Evolutionary conservation across 2,113 vertebrate species (phyloP).

Genomic region (Neolamprologus toae): DNA sequence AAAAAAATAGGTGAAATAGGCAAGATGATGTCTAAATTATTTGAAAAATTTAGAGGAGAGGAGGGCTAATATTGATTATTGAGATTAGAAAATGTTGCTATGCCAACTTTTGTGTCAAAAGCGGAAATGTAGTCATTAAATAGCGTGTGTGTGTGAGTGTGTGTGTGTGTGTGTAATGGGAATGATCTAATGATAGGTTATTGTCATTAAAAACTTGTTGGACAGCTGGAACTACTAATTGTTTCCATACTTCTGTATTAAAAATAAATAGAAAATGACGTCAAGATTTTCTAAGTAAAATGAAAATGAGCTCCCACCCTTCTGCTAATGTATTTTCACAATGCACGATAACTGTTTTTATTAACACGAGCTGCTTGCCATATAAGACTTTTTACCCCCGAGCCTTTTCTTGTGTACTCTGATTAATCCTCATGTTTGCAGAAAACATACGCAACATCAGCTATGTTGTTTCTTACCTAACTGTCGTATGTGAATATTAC

Average conservation of each 20-base stretch:
- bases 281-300: not conserved
- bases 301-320: not conserved
- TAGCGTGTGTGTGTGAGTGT: too few species aligned
- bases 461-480: not conserved
- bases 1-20: not conserved
- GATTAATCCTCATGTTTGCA: constrained; percentile 39
- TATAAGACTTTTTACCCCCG: constrained; percentile 24
- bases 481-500: not conserved
- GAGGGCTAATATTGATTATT: not conserved
- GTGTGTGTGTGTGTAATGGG: fast-evolving
- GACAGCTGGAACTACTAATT: not conserved
- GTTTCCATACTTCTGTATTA: not conserved
- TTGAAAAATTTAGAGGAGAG: not conserved
- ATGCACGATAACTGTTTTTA: not conserved
- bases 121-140: not conserved
- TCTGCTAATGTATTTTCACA: not conserved
- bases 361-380: constrained; percentile 32
- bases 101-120: not conserved
- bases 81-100: not conserved
- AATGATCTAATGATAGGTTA: not conserved
- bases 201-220: not conserved
- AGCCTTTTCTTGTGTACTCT: constrained; percentile 1
- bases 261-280: not conserved
- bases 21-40: not conserved
- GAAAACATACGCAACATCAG: constrained; percentile 19